phyloP scores from a whole-genome alignment of 2,113 vertebrate genomes.

The Otolemur garnettii region DNA sequence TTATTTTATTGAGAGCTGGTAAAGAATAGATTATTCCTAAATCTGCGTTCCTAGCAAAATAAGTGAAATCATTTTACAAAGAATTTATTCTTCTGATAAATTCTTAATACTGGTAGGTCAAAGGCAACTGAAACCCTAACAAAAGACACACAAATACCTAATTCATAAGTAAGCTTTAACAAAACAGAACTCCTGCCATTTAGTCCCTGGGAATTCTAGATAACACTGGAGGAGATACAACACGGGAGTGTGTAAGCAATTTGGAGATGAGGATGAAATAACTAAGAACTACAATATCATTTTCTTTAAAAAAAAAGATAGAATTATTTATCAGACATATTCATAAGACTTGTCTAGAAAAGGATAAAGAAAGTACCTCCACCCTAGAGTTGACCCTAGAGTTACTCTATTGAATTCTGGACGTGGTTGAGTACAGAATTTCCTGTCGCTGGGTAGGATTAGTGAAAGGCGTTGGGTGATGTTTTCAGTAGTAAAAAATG shows the following conservation, averaged over 20 bases:
- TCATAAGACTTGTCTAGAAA: slow-evolving; percentile 46
- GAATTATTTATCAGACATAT: slow-evolving; percentile 43
- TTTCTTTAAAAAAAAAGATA: slow-evolving; percentile 44
- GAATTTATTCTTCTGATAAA: slow-evolving; percentile 71
- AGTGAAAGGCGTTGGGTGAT: slow-evolving; percentile 33
- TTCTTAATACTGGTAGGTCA: slow-evolving; percentile 67
- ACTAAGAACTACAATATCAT: neutral
- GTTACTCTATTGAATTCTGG: neutral
- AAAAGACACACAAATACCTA: slow-evolving; percentile 39
- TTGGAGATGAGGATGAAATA: neutral
- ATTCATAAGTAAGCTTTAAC: slow-evolving; percentile 46
- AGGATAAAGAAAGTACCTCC: slow-evolving; percentile 15
- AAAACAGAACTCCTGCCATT: neutral
- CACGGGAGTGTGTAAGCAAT: neutral
- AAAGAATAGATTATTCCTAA: slow-evolving; percentile 83
- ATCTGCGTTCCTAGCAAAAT: slow-evolving; percentile 74
- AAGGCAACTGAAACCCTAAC: slow-evolving; percentile 52
- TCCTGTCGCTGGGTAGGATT: neutral
- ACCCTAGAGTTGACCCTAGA: neutral
- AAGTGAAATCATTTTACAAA: slow-evolving; percentile 70
- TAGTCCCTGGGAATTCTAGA: neutral
- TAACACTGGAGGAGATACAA: neutral
- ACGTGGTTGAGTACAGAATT: neutral
- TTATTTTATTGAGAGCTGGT: slow-evolving; percentile 84
- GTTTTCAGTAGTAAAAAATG: slow-evolving; percentile 46